These are phyloP conservation scores for Ridgeia piscesae DNA, from an alignment of 1,140 invertebrate species.

Conservation along the genomic window DNA sequence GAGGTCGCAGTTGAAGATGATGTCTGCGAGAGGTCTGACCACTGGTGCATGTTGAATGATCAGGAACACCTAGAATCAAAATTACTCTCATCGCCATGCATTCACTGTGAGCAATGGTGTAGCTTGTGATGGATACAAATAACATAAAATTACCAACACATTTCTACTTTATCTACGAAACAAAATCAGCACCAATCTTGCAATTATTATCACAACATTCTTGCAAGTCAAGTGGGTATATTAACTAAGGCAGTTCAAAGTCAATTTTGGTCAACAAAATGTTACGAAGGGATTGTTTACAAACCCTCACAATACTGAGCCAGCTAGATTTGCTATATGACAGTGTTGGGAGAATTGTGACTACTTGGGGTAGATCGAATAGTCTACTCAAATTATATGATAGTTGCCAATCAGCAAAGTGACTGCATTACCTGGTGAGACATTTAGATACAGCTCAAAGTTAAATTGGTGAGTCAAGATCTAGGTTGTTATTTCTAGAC, in stretches of 20 bases:
- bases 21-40: slow-evolving; percentile 83
- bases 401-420: no score
- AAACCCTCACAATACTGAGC: no score
- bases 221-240: background rate
- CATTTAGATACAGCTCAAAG: no score
- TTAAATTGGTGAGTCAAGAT: no score
- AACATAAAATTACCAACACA: background rate
- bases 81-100: background rate
- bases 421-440: no score
- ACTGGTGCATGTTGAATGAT: slow-evolving; percentile 87
- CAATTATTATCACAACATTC: slow-evolving; percentile 17
- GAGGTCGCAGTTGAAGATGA: slow-evolving; percentile 73
- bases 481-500: background rate
- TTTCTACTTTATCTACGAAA: background rate
- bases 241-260: background rate
- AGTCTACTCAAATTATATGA: no score
- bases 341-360: no score
- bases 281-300: no score
- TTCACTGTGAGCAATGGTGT: background rate
- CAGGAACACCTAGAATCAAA: slow-evolving; percentile 71
- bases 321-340: no score
- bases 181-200: background rate
- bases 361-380: no score
- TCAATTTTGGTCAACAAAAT: no score
- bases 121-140: background rate